Conservation (phyloP, 2,888 invertebrate genomes). For the Cremastobaeus sp. region DNA sequence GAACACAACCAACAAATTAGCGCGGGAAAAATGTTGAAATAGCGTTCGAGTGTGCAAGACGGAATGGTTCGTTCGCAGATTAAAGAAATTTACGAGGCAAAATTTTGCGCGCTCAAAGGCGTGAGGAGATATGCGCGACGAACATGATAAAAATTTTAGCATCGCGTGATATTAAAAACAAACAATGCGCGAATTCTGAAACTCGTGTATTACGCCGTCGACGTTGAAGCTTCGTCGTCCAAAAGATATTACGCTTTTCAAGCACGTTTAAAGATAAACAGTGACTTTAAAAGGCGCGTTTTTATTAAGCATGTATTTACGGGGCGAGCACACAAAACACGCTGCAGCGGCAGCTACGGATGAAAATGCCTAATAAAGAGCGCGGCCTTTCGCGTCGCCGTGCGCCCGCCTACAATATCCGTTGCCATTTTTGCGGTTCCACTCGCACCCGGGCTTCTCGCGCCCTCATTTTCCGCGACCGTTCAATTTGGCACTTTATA, state of each 20-base stretch:
- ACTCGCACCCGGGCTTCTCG: too few species aligned
- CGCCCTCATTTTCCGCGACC: neutral
- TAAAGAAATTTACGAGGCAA: too few species aligned
- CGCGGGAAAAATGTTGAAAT: neutral
- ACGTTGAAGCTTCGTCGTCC: too few species aligned
- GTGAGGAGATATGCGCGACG: neutral
- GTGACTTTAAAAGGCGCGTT: conserved; percentile 8
- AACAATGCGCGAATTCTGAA: conserved; percentile 17
- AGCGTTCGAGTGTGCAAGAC: too few species aligned
- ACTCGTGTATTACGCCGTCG: conserved; percentile 4
- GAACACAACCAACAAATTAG: neutral
- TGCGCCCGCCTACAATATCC: conserved; percentile 1
- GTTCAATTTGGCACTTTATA: conserved; percentile 17
- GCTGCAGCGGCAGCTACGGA: neutral
- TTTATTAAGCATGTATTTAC: conserved; percentile 22
- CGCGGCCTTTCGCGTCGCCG: too few species aligned
- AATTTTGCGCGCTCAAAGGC: too few species aligned
- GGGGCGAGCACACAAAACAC: neutral
- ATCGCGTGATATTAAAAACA: conserved; percentile 14
- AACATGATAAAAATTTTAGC: conserved; percentile 7
- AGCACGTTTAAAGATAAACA: conserved; percentile 22
- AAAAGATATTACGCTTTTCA: conserved; percentile 15
- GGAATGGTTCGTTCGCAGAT: too few species aligned
- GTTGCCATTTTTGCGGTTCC: neutral
- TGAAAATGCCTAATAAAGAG: neutral